Conservation (phyloP, 2,888 invertebrate genomes). For the Leptogaster cylindrica region DNA sequence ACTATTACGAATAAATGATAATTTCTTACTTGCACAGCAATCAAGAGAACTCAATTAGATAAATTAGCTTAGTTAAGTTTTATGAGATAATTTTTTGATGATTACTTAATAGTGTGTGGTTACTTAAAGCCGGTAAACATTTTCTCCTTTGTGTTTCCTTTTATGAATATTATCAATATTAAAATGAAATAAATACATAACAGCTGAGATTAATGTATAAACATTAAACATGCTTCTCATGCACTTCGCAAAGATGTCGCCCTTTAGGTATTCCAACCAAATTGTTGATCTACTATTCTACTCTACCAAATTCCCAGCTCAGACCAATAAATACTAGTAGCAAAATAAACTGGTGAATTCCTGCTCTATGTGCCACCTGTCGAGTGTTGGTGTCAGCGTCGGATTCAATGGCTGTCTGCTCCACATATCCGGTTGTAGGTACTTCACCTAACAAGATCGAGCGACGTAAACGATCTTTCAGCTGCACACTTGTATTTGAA, state of each 20-base stretch:
- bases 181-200: too few relatives aligned
- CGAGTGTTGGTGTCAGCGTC: slow-evolving; percentile 17
- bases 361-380: slow-evolving; percentile 21
- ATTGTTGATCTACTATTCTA: slow-evolving; percentile 20
- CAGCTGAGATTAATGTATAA: neutral
- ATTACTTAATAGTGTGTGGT: too few relatives aligned
- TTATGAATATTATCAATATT: too few relatives aligned
- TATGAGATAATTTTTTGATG: slow-evolving; percentile 27
- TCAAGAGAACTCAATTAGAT: slow-evolving; percentile 18
- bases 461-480: too few relatives aligned
- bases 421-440: slow-evolving; percentile 24
- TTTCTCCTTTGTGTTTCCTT: too few relatives aligned
- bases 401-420: slow-evolving; percentile 12
- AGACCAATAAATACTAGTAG: slow-evolving; percentile 6
- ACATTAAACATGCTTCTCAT: too few relatives aligned
- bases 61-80: slow-evolving; percentile 16
- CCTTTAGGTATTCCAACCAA: slow-evolving; percentile 10
- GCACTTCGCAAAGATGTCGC: too few relatives aligned
- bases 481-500: too few relatives aligned
- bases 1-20: neutral
- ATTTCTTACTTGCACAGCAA: neutral
- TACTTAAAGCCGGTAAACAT: too few relatives aligned
- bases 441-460: slow-evolving; percentile 16
- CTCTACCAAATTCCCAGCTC: slow-evolving; percentile 21
- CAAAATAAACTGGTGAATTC: slow-evolving; percentile 26